These are phyloP conservation scores for Cyprinodon variegatus DNA, from an alignment of 2,113 vertebrate species.

Conservation along the genomic window DNA sequence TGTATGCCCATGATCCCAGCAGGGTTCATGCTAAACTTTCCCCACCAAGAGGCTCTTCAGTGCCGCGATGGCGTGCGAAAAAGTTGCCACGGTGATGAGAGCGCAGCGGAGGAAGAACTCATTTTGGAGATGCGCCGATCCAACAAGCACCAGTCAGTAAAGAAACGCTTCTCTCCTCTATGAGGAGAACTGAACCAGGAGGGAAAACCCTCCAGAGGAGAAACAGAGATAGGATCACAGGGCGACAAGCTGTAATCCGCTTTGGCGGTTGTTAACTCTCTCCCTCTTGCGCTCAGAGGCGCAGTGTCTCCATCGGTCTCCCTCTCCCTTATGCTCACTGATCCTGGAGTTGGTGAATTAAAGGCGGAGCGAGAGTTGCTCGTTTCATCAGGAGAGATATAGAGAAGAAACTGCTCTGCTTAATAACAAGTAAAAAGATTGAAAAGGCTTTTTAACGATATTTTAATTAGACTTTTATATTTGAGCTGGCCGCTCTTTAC, in stretches of 20 bases:
- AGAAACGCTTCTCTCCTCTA: conserved; percentile 47
- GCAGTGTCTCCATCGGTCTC: conserved; percentile 17
- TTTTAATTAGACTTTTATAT: background rate
- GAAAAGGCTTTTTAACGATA: too few relatives aligned
- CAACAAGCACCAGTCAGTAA: conserved; percentile 24
- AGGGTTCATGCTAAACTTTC: conserved; percentile 50
- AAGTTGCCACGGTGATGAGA: conserved; percentile 69
- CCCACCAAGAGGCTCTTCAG: conserved; percentile 45
- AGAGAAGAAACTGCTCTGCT: background rate
- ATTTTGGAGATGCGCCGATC: conserved; percentile 43
- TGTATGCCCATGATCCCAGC: conserved; percentile 36
- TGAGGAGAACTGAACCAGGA: conserved; percentile 1
- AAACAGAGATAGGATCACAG: conserved; percentile 72
- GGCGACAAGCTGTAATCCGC: conserved; percentile 85
- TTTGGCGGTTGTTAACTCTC: conserved; percentile 80
- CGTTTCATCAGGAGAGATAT: background rate
- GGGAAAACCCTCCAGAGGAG: conserved; percentile 46
- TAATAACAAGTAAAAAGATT: background rate
- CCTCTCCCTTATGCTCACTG: conserved; percentile 53
- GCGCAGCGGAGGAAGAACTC: conserved; percentile 56
- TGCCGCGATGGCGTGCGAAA: conserved; percentile 55
- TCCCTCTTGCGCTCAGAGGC: conserved; percentile 37
- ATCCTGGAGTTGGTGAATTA: conserved; percentile 65
- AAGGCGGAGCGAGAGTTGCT: conserved; percentile 66
- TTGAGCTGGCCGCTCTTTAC: background rate